phyloP scores from a whole-genome alignment of 2,797 vertebrate genomes.

The Cuculus canorus region DNA sequence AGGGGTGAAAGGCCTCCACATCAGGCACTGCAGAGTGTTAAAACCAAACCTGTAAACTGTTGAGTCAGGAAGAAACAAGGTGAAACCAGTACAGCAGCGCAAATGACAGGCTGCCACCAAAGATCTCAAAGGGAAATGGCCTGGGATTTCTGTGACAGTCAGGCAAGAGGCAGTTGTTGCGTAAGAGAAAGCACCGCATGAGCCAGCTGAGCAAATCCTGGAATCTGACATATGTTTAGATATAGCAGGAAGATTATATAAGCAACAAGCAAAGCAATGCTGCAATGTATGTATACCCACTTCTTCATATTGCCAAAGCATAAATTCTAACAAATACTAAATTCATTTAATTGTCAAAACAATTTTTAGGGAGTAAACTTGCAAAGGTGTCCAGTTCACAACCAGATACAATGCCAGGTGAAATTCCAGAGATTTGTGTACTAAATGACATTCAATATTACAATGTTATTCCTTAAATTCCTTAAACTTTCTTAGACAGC shows the following conservation, averaged over 20 bases:
- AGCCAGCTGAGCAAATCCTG: neutral
- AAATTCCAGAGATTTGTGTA: neutral
- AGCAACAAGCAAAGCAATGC: neutral
- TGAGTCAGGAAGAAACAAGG: neutral
- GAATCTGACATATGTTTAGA: neutral
- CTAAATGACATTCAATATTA: neutral
- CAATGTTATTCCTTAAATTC: neutral
- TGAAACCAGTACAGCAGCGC: fast-evolving
- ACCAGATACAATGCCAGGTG: neutral
- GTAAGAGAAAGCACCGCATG: neutral
- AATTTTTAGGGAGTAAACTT: neutral
- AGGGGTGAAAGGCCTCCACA: fast-evolving
- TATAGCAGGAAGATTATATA: neutral
- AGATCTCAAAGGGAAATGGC: neutral
- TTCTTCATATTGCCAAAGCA: neutral
- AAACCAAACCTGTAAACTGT: neutral
- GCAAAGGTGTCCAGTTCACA: neutral
- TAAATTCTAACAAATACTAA: neutral
- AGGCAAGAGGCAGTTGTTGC: neutral
- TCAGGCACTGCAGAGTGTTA: neutral
- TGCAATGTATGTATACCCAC: neutral
- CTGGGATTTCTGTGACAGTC: neutral
- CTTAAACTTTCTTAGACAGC: neutral
- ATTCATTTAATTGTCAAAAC: neutral
- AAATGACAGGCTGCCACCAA: neutral